Evolutionary conservation across 2,797 vertebrate species (phyloP).

Genomic region (Gorsachius magnificus): DNA sequence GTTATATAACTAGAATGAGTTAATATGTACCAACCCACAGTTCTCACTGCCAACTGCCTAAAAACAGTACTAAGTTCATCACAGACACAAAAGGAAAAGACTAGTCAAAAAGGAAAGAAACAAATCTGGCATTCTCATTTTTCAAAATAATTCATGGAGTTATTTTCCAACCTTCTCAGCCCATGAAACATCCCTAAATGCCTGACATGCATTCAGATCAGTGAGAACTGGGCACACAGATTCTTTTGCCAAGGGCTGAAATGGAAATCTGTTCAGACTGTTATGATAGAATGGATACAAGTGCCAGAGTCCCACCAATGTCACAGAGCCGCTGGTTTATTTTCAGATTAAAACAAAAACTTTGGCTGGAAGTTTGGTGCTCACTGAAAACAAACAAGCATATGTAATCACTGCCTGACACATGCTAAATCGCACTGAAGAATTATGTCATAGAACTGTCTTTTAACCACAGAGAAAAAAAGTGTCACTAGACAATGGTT

Average conservation of each 20-base stretch:
- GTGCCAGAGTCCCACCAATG: not conserved
- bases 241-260: constrained; percentile 29
- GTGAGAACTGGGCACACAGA: not conserved
- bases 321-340: not conserved
- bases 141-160: not conserved
- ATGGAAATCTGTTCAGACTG: constrained; percentile 26
- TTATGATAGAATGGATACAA: not conserved
- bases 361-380: not conserved
- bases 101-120: not conserved
- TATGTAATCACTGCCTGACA: not conserved
- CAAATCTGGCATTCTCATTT: not conserved
- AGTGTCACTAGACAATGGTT: not conserved
- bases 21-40: not conserved
- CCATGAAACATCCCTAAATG: not conserved
- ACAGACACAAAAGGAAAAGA: not conserved
- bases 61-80: not conserved
- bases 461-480: not conserved
- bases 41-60: not conserved
- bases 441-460: not conserved
- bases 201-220: not conserved
- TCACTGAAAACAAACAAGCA: constrained; percentile 3
- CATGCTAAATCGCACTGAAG: not conserved
- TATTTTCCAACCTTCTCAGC: not conserved
- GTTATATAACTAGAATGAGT: not conserved
- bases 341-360: constrained; percentile 35